Percentiles rank a stretch among this genome's conserved stretches.
Evolutionary conservation across 2,113 vertebrate species (phyloP).

Genomic region (Gambusia affinis): DNA sequence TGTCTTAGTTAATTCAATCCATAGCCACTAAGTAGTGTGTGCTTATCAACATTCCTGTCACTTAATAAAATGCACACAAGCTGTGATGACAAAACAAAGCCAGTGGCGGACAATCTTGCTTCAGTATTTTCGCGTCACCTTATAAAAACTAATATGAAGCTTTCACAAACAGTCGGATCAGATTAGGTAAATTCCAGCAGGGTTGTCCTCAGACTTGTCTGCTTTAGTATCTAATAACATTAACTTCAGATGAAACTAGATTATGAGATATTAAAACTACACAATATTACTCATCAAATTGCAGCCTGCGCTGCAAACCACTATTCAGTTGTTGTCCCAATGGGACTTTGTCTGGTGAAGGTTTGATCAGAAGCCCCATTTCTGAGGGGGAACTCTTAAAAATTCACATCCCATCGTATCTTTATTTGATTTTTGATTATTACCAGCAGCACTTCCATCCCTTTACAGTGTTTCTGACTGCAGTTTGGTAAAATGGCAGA

Average conservation of each 20-base stretch:
- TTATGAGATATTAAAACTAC: neutral
- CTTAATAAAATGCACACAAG: constrained; percentile 1
- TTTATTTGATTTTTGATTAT: neutral
- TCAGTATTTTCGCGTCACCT: neutral
- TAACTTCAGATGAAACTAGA: neutral
- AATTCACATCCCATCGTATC: neutral
- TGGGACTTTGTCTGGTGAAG: neutral
- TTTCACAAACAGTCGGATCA: neutral
- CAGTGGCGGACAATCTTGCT: neutral
- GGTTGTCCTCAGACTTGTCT: neutral
- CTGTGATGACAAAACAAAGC: constrained; percentile 6
- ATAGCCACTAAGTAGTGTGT: neutral
- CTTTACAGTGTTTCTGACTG: too few species aligned
- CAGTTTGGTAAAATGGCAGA: too few species aligned
- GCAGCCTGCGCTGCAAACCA: neutral
- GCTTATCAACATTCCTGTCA: neutral
- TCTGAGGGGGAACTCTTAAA: neutral
- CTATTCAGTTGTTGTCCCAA: neutral
- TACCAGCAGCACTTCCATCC: too few species aligned
- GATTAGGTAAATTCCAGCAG: neutral
- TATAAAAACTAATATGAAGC: neutral
- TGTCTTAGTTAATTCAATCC: constrained; percentile 12
- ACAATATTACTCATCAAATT: neutral
- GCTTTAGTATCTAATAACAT: neutral
- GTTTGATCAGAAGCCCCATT: neutral